Evolutionary conservation across 2,888 invertebrate species (phyloP).

Genomic region (Hololepta plana): DNA sequence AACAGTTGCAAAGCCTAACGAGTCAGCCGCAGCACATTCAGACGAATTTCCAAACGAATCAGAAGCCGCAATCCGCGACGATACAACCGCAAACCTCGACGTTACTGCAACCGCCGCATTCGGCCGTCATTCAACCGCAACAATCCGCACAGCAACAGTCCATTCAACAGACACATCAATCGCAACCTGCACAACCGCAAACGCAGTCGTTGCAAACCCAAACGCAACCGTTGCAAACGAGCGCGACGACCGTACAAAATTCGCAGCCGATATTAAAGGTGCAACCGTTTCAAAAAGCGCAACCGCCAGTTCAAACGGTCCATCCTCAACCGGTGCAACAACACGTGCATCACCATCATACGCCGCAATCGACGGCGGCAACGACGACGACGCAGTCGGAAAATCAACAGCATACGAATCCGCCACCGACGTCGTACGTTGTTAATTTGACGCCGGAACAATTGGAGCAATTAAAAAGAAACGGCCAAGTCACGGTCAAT

Average conservation of each 20-base stretch:
- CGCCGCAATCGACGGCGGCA: conserved; percentile 5
- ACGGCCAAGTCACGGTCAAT: conserved; percentile 27
- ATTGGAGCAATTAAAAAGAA: conserved; percentile 25
- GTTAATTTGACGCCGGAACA: conserved; percentile 28
- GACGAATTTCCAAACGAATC: too few relatives aligned
- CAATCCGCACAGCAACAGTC: too few relatives aligned
- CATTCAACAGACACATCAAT: too few relatives aligned
- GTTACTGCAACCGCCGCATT: conserved; percentile 20
- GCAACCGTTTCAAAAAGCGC: conserved; percentile 25
- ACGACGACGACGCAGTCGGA: conserved; percentile 6
- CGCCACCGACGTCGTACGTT: conserved; percentile 25
- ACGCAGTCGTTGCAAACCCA: conserved; percentile 10
- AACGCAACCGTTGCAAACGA: conserved; percentile 7
- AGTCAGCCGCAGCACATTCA: conserved; percentile 8
- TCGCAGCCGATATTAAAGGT: conserved; percentile 12
- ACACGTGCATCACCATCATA: conserved; percentile 12
- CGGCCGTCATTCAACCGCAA: conserved; percentile 9
- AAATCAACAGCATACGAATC: conserved; percentile 13
- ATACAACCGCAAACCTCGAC: conserved; percentile 8
- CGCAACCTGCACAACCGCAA: conserved; percentile 7
- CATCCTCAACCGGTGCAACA: conserved; percentile 22
- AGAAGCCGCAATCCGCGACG: conserved; percentile 7
- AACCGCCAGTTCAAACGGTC: conserved; percentile 26
- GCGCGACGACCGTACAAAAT: conserved; percentile 6
- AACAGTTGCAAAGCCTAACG: conserved; percentile 6